Conservation (phyloP, 2,888 invertebrate genomes). For the Epinotia demarniana region DNA sequence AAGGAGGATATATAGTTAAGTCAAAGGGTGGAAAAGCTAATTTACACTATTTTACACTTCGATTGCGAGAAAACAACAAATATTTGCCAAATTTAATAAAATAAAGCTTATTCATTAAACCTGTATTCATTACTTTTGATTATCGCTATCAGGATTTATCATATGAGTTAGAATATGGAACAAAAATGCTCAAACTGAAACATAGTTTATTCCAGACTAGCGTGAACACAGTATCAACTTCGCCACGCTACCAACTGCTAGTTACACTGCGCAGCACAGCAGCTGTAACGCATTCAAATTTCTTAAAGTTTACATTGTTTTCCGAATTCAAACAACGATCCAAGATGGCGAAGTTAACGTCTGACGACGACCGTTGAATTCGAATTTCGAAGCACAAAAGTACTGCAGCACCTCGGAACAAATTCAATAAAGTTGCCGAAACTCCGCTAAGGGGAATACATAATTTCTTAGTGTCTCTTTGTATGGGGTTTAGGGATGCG, state of each 20-base stretch:
- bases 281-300: conserved; percentile 16
- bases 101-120: no score
- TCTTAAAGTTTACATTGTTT: conserved; percentile 36
- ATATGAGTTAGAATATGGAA: no score
- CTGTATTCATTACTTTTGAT: no score
- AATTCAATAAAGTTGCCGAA: conserved; percentile 83
- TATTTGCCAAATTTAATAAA: no score
- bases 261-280: not conserved
- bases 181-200: no score
- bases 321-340: conserved; percentile 42
- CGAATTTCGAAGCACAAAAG: conserved; percentile 78
- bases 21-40: no score
- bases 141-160: no score
- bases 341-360: conserved; percentile 52
- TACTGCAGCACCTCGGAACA: conserved; percentile 79
- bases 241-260: not conserved
- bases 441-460: conserved; percentile 83
- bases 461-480: conserved; percentile 84
- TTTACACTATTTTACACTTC: no score
- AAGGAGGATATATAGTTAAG: no score
- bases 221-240: not conserved
- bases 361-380: conserved; percentile 60
- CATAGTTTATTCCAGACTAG: not conserved
- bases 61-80: no score
- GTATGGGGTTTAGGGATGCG: conserved; percentile 67